Percentiles rank a stretch among this genome's conserved stretches.
These are phyloP conservation scores for Ophioninae sp. DNA, from an alignment of 2,888 invertebrate species.

Conservation along the genomic window DNA sequence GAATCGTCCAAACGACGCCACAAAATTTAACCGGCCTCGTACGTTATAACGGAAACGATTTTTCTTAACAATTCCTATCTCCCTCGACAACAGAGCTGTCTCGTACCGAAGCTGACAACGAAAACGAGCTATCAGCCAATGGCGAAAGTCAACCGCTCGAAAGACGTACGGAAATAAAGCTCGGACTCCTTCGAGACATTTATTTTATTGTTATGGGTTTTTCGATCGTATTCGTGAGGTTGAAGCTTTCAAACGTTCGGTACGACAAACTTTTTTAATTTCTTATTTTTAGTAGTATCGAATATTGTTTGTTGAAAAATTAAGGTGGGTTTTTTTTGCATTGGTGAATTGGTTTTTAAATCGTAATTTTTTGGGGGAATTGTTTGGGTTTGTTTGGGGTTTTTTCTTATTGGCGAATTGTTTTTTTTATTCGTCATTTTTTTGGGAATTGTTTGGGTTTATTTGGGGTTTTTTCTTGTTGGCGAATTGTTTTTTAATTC, in stretches of 20 bases:
- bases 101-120: background rate
- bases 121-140: background rate
- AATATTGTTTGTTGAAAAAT: no score
- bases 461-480: no score
- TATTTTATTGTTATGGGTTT: background rate
- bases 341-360: no score
- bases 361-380: no score
- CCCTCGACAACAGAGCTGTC: background rate
- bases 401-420: no score
- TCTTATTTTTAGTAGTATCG: no score
- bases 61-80: background rate
- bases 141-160: no score
- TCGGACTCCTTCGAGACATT: background rate
- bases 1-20: conserved; percentile 20
- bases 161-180: background rate
- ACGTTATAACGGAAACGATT: background rate
- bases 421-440: no score
- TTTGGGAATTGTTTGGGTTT: no score
- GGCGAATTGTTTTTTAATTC: no score
- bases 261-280: background rate
- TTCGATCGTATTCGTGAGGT: background rate
- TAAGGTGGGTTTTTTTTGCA: no score
- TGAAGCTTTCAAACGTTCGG: background rate
- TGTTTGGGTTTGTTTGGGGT: no score
- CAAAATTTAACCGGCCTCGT: conserved; percentile 11